phyloP scores from a whole-genome alignment of 2,113 vertebrate species.

The Patagioenas fasciata region DNA sequence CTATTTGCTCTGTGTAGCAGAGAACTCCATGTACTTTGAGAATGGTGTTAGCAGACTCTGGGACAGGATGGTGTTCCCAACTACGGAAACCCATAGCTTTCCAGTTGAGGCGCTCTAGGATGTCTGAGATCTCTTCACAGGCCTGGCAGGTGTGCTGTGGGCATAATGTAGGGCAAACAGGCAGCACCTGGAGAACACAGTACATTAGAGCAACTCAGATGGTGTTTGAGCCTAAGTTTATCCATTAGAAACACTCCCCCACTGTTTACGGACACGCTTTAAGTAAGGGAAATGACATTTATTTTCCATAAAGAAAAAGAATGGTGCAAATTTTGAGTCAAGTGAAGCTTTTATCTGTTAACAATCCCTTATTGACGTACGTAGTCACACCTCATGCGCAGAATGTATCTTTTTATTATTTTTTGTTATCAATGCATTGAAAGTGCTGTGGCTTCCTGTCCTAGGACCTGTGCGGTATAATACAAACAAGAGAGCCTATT shows the following conservation, averaged over 20 bases:
- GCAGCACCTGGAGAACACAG: neutral
- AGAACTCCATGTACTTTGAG: neutral
- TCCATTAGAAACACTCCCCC: neutral
- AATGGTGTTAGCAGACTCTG: neutral
- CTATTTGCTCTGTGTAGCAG: neutral
- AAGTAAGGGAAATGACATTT: neutral
- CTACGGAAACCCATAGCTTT: neutral
- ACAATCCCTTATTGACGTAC: neutral
- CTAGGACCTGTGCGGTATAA: neutral
- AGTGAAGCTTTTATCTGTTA: slow-evolving; percentile 1
- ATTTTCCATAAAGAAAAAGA: neutral
- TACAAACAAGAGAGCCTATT: neutral
- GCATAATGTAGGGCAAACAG: neutral
- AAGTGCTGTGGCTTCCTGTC: slow-evolving; percentile 22
- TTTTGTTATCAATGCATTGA: slow-evolving; percentile 24
- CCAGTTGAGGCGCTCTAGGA: rapidly evolving
- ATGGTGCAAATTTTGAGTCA: neutral
- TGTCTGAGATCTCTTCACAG: neutral
- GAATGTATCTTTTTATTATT: neutral
- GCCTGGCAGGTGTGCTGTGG: neutral
- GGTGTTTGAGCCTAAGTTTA: neutral
- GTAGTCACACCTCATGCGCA: neutral
- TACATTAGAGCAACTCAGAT: neutral
- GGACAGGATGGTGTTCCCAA: neutral
- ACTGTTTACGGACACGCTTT: neutral